These are phyloP conservation scores for Microctenopoma lineatum DNA, from an alignment of 2,797 vertebrate species.

Conservation along the genomic window DNA sequence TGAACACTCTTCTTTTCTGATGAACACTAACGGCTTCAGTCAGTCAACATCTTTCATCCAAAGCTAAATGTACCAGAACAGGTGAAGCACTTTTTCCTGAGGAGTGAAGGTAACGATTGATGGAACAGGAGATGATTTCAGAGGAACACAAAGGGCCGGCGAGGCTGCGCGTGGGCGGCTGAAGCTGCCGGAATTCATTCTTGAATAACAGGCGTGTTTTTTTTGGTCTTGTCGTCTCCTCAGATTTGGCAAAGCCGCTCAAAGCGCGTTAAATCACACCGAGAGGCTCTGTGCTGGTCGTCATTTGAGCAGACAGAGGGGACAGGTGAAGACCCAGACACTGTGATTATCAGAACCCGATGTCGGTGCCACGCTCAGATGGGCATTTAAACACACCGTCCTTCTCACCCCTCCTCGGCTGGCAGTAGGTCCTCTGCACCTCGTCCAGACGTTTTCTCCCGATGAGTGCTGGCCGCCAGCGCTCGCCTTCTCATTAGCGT, in stretches of 20 bases:
- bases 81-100: not conserved
- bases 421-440: slow-evolving; percentile 62
- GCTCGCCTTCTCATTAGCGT: slow-evolving; percentile 86
- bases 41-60: slow-evolving; percentile 11
- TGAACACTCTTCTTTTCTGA: too few species aligned
- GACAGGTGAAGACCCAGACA: not conserved
- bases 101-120: slow-evolving; percentile 11
- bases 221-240: slow-evolving; percentile 13
- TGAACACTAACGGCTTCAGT: not conserved
- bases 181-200: slow-evolving; percentile 25
- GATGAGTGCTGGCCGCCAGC: slow-evolving; percentile 37
- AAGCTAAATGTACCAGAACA: slow-evolving; percentile 7
- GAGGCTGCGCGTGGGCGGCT: slow-evolving; percentile 6
- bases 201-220: slow-evolving; percentile 18
- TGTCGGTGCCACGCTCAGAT: not conserved
- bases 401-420: not conserved
- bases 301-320: not conserved
- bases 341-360: not conserved
- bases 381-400: not conserved
- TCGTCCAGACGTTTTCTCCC: slow-evolving; percentile 44
- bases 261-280: slow-evolving; percentile 3
- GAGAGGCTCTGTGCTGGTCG: not conserved
- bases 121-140: slow-evolving; percentile 9
- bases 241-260: slow-evolving; percentile 2
- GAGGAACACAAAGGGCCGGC: slow-evolving; percentile 4